Percentiles rank a stretch among this genome's conserved stretches.
phyloP scores from a whole-genome alignment of 1,140 invertebrate genomes.

The Solen grandis region DNA sequence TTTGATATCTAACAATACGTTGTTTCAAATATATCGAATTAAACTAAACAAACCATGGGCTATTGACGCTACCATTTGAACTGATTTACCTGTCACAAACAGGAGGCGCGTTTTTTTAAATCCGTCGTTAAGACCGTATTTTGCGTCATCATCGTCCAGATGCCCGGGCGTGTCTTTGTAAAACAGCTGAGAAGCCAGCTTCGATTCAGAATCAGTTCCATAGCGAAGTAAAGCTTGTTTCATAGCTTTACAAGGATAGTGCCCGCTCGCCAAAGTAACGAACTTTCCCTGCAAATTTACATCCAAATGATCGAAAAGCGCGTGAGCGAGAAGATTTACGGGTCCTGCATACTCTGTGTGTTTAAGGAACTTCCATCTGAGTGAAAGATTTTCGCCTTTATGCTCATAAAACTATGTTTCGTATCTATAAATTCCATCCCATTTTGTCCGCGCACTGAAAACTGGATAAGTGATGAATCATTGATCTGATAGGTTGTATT shows the following conservation, averaged over 20 bases:
- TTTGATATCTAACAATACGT: background rate
- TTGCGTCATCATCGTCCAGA: background rate
- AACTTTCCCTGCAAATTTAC: constrained; percentile 7
- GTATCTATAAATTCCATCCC: constrained; percentile 2
- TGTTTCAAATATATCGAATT: background rate
- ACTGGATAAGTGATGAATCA: constrained; percentile 1
- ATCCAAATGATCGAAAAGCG: constrained; percentile 10
- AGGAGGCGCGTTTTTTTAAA: background rate
- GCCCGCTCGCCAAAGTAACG: background rate
- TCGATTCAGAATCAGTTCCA: background rate
- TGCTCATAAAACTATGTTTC: too few relatives aligned
- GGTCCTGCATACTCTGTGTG: too few relatives aligned
- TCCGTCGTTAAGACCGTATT: background rate
- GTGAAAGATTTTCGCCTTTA: background rate
- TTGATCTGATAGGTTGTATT: background rate
- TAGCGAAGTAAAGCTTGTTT: constrained; percentile 6
- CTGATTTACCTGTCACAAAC: background rate
- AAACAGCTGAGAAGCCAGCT: background rate
- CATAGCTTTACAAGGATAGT: background rate
- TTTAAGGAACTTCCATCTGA: background rate
- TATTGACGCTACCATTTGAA: background rate
- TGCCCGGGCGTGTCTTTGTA: constrained; percentile 5
- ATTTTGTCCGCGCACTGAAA: too few relatives aligned
- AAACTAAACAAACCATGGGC: background rate
- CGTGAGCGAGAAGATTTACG: constrained; percentile 8